Conservation (phyloP, 2,888 invertebrate species). For the Tricholauxania praeusta region DNA sequence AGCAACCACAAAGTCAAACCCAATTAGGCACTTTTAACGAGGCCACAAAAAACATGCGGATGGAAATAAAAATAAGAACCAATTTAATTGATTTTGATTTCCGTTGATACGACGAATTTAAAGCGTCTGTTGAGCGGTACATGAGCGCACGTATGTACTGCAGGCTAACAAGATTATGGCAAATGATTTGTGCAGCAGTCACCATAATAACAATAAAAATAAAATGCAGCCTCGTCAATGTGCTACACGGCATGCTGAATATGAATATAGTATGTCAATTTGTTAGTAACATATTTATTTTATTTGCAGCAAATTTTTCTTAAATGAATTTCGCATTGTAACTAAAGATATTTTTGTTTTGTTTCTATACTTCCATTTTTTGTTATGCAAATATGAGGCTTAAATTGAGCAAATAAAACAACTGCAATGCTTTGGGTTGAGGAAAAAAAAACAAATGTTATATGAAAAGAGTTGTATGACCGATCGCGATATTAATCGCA, state of each 20-base stretch:
- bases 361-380: no score
- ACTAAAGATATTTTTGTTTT: no score
- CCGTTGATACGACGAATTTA: constrained; percentile 14
- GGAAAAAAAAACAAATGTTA: no score
- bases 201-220: background rate
- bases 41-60: constrained; percentile 16
- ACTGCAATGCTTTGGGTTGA: background rate
- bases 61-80: constrained; percentile 19
- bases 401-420: constrained; percentile 26
- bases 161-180: constrained; percentile 18
- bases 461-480: background rate
- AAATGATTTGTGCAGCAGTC: background rate
- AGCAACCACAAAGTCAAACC: constrained; percentile 3
- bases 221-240: background rate
- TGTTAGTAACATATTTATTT: constrained; percentile 7
- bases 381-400: no score
- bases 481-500: constrained; percentile 25
- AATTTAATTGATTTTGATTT: constrained; percentile 33
- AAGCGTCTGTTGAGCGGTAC: background rate
- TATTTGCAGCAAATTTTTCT: background rate
- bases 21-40: constrained; percentile 29
- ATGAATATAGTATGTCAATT: constrained; percentile 26
- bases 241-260: constrained; percentile 2
- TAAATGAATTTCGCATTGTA: background rate
- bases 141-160: background rate